Base-by-base conservation (phyloP, 2,113 vertebrate genomes). In the Todiramphus saurophagus region DNA sequence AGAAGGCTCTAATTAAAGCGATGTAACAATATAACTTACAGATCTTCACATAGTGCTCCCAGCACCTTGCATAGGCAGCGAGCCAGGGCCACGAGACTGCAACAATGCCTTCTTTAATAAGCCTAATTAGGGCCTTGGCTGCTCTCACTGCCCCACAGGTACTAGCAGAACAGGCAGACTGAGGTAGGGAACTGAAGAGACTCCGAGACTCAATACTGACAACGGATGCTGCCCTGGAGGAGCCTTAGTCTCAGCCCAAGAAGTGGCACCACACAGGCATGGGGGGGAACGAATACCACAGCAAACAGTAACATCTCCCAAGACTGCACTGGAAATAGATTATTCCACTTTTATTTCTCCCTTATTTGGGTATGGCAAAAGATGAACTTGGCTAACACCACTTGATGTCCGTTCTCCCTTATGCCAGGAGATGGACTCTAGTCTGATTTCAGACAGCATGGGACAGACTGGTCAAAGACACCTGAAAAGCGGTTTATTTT, bases 51-150 rank as follows among this genome's bases (percentile, higher is more conserved):
- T 0, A 11, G 35, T 2, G 18, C 93, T 93, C 66, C 10, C 16
- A 87, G 51, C 21, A 7, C 1, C 0, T 39, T 9, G 11, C 24
- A 46, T 3, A 87, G 94, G 91, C 89, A 95, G 28, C 0, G 5
- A 81, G 83, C 39, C 62, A 95, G 56, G 43, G 21, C 55, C 37
- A 69, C 1, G 7, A 90, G 59, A 91, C 39, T 95, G 31, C 35
- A 93, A 72, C 48, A 84, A 35, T 8, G 37, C 50, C 9, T 67
- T 88, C 68, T 77, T 76, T 53, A 64, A 17, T 9, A 28, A 63
- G 39, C 46, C n/a, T 73, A 84, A 89, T 92, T 44, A n/a, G 30
- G 53, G 59, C 70, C 89, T 43, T 43, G 66, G 69, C 96, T 60
- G 16, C 58, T 60, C 58, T 64, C 77, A 17, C 50, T 81, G 35